phyloP scores from a whole-genome alignment of 53 echinoderm and acorn worm species.

The Hippasteria phrygiana region DNA sequence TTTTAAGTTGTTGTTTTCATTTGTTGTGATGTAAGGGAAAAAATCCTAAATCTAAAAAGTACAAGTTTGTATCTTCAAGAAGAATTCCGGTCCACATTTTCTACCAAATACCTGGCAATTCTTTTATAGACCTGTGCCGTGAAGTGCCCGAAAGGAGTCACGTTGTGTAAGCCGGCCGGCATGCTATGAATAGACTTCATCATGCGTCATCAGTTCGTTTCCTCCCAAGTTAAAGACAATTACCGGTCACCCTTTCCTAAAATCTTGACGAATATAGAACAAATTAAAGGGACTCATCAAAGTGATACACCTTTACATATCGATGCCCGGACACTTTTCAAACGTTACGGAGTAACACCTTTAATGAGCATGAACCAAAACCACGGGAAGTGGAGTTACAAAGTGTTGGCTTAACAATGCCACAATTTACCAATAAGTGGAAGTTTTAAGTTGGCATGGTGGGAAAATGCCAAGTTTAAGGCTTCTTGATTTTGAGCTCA shows the following conservation, averaged over 20 bases:
- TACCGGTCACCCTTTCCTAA: slow-evolving; percentile 36
- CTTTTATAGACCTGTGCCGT: too few relatives aligned
- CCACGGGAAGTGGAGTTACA: neutral
- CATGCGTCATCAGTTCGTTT: slow-evolving; percentile 45
- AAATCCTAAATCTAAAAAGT: too few relatives aligned
- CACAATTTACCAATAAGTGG: neutral
- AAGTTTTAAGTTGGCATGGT: neutral
- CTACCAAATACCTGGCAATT: neutral
- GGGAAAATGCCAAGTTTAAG: too few relatives aligned
- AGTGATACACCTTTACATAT: neutral
- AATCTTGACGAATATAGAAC: neutral
- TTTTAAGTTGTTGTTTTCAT: too few relatives aligned
- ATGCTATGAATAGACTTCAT: slow-evolving; percentile 36
- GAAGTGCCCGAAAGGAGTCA: neutral
- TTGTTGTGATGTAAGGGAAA: too few relatives aligned
- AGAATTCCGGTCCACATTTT: too few relatives aligned
- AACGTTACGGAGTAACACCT: neutral
- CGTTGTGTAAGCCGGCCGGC: neutral
- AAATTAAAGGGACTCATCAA: neutral
- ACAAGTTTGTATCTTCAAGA: too few relatives aligned
- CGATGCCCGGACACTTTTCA: neutral
- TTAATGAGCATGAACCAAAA: neutral
- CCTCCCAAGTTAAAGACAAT: slow-evolving; percentile 40
- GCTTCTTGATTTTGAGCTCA: neutral
- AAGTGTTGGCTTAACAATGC: neutral